These are phyloP conservation scores for Eptesicus fuscus DNA, from an alignment of 2,113 vertebrate species.

Conservation along the genomic window DNA sequence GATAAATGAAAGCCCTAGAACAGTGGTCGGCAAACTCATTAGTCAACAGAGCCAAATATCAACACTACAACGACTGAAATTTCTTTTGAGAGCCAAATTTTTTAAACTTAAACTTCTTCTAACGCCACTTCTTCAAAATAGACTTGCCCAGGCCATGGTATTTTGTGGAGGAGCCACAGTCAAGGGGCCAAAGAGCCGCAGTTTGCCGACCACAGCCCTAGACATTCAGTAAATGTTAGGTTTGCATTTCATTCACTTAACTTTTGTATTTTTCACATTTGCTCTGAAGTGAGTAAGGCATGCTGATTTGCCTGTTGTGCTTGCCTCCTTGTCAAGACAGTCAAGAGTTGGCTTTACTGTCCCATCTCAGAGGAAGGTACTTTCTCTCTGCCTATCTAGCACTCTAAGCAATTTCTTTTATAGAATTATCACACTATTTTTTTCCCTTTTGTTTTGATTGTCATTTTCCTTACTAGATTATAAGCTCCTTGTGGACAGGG, in stretches of 20 bases:
- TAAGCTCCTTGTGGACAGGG: not conserved
- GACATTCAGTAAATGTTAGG: not conserved
- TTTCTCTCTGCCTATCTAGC: not conserved
- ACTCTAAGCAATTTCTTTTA: not conserved
- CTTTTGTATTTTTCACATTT: not conserved
- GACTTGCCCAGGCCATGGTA: too few relatives aligned
- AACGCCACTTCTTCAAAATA: too few relatives aligned
- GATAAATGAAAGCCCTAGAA: not conserved
- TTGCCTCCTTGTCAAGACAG: not conserved
- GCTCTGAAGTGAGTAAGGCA: not conserved
- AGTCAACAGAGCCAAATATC: too few relatives aligned
- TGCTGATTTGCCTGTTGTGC: not conserved
- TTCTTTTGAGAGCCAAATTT: too few relatives aligned
- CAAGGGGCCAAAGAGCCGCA: too few relatives aligned
- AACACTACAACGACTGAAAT: too few relatives aligned
- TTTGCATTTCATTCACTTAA: not conserved
- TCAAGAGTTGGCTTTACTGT: not conserved
- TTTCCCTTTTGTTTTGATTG: not conserved
- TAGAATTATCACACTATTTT: not conserved
- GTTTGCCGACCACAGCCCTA: too few relatives aligned
- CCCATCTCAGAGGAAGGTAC: not conserved
- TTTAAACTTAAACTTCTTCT: too few relatives aligned
- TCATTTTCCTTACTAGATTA: not conserved
- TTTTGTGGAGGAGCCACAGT: too few relatives aligned
- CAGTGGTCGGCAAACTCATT: too few relatives aligned